Conservation (phyloP, 2,888 invertebrate species). For the Callyntrura guangdongensis region DNA sequence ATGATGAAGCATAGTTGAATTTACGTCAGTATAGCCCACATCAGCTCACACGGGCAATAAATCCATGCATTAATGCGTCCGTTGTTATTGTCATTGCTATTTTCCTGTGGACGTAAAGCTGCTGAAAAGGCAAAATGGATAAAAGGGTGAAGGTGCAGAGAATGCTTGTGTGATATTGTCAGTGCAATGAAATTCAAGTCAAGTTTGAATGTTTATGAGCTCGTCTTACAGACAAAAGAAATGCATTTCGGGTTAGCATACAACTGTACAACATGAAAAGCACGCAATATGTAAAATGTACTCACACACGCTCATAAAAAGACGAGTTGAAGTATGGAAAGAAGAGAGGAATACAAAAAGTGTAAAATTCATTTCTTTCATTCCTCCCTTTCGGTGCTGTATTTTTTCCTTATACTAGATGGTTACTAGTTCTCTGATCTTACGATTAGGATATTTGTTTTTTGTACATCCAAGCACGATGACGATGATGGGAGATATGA, state of each 20-base stretch:
- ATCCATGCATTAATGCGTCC: neutral
- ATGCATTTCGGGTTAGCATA: constrained; percentile 20
- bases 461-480: neutral
- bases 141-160: constrained; percentile 5
- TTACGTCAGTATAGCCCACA: too few relatives aligned
- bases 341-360: constrained; percentile 35
- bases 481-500: constrained; percentile 34
- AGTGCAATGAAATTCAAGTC: constrained; percentile 21
- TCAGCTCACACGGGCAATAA: neutral
- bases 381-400: constrained; percentile 33
- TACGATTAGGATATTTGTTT: neutral
- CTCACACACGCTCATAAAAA: constrained; percentile 24
- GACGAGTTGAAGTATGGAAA: neutral
- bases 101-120: constrained; percentile 15
- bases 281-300: constrained; percentile 41
- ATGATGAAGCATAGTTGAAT: neutral
- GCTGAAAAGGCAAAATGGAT: neutral
- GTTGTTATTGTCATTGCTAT: neutral
- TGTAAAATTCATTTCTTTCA: constrained; percentile 43
- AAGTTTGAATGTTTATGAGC: neutral
- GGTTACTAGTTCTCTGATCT: neutral
- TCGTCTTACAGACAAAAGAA: neutral
- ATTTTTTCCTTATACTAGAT: constrained; percentile 9
- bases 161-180: constrained; percentile 1
- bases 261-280: neutral